Evolutionary conservation across 1,140 invertebrate genomes (phyloP).

Genomic region (Papilio xuthus): DNA sequence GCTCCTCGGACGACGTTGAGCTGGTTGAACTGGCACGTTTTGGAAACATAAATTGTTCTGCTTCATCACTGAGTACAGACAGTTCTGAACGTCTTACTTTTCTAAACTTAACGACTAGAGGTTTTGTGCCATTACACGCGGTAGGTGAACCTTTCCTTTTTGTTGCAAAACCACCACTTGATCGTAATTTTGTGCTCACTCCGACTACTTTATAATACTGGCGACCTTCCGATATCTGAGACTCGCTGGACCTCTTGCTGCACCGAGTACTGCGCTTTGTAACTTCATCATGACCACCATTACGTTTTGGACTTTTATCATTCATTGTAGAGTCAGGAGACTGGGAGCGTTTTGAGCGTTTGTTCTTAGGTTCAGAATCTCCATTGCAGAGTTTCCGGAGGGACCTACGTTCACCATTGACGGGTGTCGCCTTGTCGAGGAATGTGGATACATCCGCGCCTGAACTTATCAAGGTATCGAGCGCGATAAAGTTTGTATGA

Average conservation of each 20-base stretch:
- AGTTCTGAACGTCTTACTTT: slow-evolving; percentile 88
- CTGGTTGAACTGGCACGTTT: slow-evolving; percentile 83
- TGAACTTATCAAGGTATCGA: slow-evolving; percentile 85
- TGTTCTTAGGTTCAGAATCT: slow-evolving; percentile 59
- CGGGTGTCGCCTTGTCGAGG: slow-evolving; percentile 77
- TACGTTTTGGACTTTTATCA: slow-evolving; percentile 63
- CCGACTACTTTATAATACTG: slow-evolving; percentile 89
- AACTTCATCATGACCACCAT: slow-evolving; percentile 64
- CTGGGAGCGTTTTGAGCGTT: slow-evolving; percentile 61
- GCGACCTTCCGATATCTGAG: slow-evolving; percentile 82
- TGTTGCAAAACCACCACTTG: slow-evolving; percentile 79
- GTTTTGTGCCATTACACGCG: slow-evolving; percentile 76
- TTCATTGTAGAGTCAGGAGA: slow-evolving; percentile 63
- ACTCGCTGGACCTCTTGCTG: slow-evolving; percentile 82
- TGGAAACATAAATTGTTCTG: slow-evolving; percentile 92
- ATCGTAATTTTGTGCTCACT: slow-evolving; percentile 85
- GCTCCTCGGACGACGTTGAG: slow-evolving; percentile 77
- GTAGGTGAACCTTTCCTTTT: slow-evolving; percentile 64
- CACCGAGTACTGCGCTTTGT: slow-evolving; percentile 65
- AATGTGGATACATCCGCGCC: slow-evolving; percentile 84
- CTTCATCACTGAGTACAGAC: slow-evolving; percentile 89
- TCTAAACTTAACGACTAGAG: slow-evolving; percentile 87
- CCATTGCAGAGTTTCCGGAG: slow-evolving; percentile 75
- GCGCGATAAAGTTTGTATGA: slow-evolving; percentile 86
- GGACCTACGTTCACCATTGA: slow-evolving; percentile 73